Evolutionary conservation across 2,113 vertebrate genomes (phyloP).

Genomic region (Ovis canadensis): DNA sequence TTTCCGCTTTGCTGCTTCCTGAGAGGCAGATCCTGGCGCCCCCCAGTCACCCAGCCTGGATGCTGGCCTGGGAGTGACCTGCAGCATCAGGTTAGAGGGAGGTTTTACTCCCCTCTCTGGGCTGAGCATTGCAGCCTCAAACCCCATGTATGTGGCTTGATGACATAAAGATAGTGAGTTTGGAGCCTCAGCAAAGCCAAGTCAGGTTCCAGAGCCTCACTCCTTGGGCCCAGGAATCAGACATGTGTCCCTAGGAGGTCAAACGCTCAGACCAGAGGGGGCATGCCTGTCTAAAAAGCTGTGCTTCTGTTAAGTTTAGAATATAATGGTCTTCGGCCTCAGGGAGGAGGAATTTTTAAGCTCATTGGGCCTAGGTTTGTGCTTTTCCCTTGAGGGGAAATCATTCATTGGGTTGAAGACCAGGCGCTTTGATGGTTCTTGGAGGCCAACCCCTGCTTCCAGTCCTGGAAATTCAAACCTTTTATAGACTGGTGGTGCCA

Average conservation of each 20-base stretch:
- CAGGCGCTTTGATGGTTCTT: accelerated
- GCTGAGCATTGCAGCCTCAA: not conserved
- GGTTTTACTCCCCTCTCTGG: not conserved
- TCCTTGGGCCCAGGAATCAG: not conserved
- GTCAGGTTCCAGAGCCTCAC: not conserved
- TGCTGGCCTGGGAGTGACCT: not conserved
- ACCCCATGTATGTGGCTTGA: not conserved
- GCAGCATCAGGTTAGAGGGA: not conserved
- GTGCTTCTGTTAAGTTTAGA: not conserved
- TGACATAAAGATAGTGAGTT: not conserved
- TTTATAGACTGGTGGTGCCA: accelerated
- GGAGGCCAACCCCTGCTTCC: not conserved
- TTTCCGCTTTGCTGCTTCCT: not conserved
- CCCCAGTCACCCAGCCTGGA: accelerated
- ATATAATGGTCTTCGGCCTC: accelerated
- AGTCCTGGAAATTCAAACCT: not conserved
- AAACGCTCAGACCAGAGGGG: accelerated
- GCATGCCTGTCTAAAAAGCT: not conserved
- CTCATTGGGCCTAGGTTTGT: accelerated
- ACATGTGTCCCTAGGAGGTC: not conserved
- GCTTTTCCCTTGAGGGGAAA: not conserved
- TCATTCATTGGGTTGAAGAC: not conserved
- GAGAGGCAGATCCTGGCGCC: not conserved
- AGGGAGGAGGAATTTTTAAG: not conserved
- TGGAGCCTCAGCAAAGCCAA: not conserved